A percentile compares a stretch with the other conserved stretches of the same genome.
These are phyloP conservation scores for Mercenaria mercenaria DNA, from an alignment of 1,140 invertebrate species.

Conservation along the genomic window DNA sequence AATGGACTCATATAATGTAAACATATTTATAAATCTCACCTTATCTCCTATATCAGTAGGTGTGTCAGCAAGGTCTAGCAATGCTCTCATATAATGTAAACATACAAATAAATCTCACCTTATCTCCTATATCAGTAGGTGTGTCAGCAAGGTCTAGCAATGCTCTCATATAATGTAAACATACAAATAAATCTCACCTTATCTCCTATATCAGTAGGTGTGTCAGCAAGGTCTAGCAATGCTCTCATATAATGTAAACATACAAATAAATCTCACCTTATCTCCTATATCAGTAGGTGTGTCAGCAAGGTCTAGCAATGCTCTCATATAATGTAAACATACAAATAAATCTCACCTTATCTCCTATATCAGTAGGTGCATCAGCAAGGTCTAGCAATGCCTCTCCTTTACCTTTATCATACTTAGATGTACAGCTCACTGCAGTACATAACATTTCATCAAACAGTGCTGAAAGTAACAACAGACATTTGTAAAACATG, in stretches of 20 bases:
- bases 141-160: conserved; percentile 73
- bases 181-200: conserved; percentile 70
- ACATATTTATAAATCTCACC: conserved; percentile 69
- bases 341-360: conserved; percentile 74
- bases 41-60: conserved; percentile 71
- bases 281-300: conserved; percentile 70
- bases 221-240: conserved; percentile 72
- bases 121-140: conserved; percentile 70
- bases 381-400: conserved; percentile 74
- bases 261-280: conserved; percentile 69
- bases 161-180: too few relatives aligned
- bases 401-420: conserved; percentile 51
- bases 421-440: conserved; percentile 63
- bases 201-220: conserved; percentile 70
- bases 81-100: too few relatives aligned
- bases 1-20: too few relatives aligned
- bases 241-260: too few relatives aligned
- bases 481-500: too few relatives aligned
- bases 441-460: conserved; percentile 77
- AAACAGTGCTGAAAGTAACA: conserved; percentile 73
- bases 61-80: conserved; percentile 72
- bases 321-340: too few relatives aligned
- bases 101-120: conserved; percentile 70
- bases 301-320: conserved; percentile 73
- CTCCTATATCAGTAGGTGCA: conserved; percentile 70